phyloP scores from a whole-genome alignment of 2,888 invertebrate species.

The Horisme vitalbata region DNA sequence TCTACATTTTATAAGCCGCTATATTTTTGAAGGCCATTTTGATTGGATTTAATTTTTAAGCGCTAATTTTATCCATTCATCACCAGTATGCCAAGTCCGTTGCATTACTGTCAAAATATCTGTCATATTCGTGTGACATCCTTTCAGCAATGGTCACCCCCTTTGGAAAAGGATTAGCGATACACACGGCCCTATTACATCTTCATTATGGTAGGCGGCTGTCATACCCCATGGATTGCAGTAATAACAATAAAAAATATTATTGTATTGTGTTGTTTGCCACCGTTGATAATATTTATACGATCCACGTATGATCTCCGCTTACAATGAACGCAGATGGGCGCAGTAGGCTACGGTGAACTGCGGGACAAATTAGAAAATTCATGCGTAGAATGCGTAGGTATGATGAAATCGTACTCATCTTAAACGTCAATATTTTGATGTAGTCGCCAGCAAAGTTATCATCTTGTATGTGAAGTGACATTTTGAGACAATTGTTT shows the following conservation, averaged over 20 bases:
- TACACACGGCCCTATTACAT: conserved; percentile 75
- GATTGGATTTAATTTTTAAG: conserved; percentile 41
- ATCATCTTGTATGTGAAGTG: no score
- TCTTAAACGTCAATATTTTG: no score
- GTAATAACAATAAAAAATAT: conserved; percentile 70
- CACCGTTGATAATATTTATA: conserved; percentile 71
- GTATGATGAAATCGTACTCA: no score
- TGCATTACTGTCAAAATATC: conserved; percentile 82
- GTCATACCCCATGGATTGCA: conserved; percentile 56
- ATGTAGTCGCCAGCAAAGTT: no score
- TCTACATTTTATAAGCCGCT: not conserved
- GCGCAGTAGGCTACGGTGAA: conserved; percentile 34
- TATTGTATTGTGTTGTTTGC: conserved; percentile 72
- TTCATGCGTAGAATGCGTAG: no score
- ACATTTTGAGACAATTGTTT: no score
- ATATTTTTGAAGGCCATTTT: conserved; percentile 13
- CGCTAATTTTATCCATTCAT: conserved; percentile 51
- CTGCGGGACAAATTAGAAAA: conserved; percentile 32
- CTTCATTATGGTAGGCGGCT: conserved; percentile 82
- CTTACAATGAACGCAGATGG: conserved; percentile 59
- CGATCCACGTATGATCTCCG: conserved; percentile 67
- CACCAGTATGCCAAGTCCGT: conserved; percentile 56
- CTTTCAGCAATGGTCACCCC: conserved; percentile 73
- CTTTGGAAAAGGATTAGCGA: conserved; percentile 74
- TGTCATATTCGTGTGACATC: conserved; percentile 80